Base-by-base conservation (phyloP, 1,140 invertebrate genomes). In the Zaprionus capensis region DNA sequence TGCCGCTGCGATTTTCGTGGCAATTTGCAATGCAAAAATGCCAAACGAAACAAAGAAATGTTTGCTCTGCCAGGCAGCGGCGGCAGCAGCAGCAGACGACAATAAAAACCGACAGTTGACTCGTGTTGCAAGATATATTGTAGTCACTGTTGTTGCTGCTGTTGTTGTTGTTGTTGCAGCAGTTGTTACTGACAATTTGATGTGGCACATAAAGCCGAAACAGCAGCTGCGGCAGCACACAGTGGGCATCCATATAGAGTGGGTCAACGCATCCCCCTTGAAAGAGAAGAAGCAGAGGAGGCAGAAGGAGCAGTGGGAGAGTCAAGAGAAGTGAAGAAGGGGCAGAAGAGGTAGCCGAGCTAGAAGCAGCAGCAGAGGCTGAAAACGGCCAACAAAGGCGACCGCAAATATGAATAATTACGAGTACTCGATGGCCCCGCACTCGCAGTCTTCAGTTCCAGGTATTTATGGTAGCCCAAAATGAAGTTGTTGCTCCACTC, bases 61-160 rank as follows among this genome's bases (percentile, higher is more conserved):
- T 85, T 87, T 88, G 71, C 64, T 24, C 64, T 73, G 70, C 71
- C 69, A 77, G 65, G 41, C 41, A 44, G 41, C 38, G 11, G 38
- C 41, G 7, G 15, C 15, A 5, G 14, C 41, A 49, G 46, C 17
- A 20, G 17, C 81, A 87, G 83, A 88, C 85, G 85, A 88, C 85
- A 88, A 88, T 88, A 90, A 90, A 90, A 90, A 90, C 79, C 85
- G 85, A 90, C 85, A 90, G 85, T 90, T 90, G 85, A 90, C 85
- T 90, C 85, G 85, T 90, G 85, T 90, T 90, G 85, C 85, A 90
- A 90, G 85, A 90, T 91, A 90, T 85, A 90, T 90, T 90, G 85
- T 82, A 71, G 78, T 62, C 75, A 67, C 59, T 80, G 71, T 71
- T 83, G 71, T 78, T 67, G 69, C 62, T 72, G 62, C 17, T 26